Base-by-base conservation (phyloP, 2,113 vertebrate genomes). In the Trochalopteron elliotii region DNA sequence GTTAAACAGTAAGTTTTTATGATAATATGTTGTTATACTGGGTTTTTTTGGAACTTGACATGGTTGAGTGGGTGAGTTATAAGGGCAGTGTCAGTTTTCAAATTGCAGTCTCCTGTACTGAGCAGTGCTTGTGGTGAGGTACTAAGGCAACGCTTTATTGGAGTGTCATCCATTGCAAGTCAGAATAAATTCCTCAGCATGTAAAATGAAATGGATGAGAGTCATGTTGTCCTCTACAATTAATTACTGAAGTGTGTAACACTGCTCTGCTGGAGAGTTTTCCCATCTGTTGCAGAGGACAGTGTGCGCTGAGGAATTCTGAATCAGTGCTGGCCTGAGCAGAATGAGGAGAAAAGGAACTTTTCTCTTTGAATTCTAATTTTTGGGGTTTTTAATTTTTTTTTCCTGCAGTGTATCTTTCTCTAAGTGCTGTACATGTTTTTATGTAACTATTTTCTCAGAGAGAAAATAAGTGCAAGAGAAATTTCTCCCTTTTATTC, bases 341-440 rank as follows among this genome's bases (percentile, higher is more conserved):
- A 76, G 75, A 53, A 50, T 9, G 7, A 50, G 47, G 10, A 25
- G 24, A 75, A 88, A 80, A 80, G 1, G 2, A 63, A 15, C 31
- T 80, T 61, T 53, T 57, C 39, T 45, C 4, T 77, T 63, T 45
- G 30, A 68, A 53, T 56, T 69, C 15, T 37, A 11, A 10, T 39
- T 77, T 76, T 67, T 15, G 2, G 15, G 11, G 2, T 1, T 44
- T 68, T 75, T 16, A 19, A 0, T 0, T 45, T 21, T 64, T 67
- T n/a, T n/a, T 39, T 55, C 16, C 16, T 44, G 30, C 6, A 5
- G 5, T 39, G 0, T 74, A 10, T 82, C 18, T 87, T 45, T 12
- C 11, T 57, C 1, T 28, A n/a, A 70, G 25, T 40, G 15, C 15
- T 75, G 6, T 52, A 10, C 8, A 5, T 50, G 12, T 53, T 86